Conservation (phyloP, 2,797 vertebrate species). For the Siniperca obscura region DNA sequence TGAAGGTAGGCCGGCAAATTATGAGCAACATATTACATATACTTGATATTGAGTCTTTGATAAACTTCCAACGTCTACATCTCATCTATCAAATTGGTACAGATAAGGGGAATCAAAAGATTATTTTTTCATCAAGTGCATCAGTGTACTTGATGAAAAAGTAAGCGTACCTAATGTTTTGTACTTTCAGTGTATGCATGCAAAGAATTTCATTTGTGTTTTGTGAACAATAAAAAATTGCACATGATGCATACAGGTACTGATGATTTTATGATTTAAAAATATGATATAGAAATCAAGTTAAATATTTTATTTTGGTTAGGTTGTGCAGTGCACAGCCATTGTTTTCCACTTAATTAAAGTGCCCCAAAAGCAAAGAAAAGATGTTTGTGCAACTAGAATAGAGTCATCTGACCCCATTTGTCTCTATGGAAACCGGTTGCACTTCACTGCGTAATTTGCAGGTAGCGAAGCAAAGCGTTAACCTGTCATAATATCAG, state of each 20-base stretch:
- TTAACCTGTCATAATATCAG: slow-evolving; percentile 60
- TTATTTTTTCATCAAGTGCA: not conserved
- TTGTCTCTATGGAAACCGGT: slow-evolving; percentile 56
- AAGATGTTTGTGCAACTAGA: slow-evolving; percentile 27
- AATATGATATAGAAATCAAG: not conserved
- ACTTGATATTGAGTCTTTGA: not conserved
- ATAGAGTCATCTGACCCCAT: slow-evolving; percentile 54
- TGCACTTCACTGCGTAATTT: slow-evolving; percentile 46
- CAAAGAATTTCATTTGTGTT: not conserved
- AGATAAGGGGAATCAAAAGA: not conserved
- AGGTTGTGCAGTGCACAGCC: not conserved
- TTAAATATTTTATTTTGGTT: not conserved
- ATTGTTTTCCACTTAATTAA: slow-evolving; percentile 1
- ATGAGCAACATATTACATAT: not conserved
- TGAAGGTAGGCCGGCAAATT: not conserved
- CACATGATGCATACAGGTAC: not conserved
- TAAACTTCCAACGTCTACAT: not conserved
- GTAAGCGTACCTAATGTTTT: not conserved
- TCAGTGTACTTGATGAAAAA: not conserved
- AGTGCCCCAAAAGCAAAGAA: slow-evolving; percentile 18
- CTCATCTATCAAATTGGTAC: not conserved
- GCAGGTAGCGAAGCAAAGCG: slow-evolving; percentile 54
- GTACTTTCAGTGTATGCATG: not conserved
- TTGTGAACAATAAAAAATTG: not conserved
- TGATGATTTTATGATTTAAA: not conserved